These are phyloP conservation scores for Ataeniobius toweri DNA, from an alignment of 2,797 vertebrate genomes.

Conservation along the genomic window DNA sequence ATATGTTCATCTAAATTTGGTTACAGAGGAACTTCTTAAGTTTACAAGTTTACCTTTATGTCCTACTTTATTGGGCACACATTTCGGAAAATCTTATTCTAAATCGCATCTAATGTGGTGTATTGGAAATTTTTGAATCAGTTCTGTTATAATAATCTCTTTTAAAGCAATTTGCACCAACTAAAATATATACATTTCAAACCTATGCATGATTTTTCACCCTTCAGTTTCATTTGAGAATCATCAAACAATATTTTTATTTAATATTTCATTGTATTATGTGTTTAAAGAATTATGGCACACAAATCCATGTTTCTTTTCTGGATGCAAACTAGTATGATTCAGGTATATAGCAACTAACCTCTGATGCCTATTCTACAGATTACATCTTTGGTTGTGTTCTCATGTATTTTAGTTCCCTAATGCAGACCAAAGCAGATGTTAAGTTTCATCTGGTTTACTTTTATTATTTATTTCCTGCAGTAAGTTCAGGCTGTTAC, in stretches of 20 bases:
- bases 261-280: not conserved
- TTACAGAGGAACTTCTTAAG: not conserved
- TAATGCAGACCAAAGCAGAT: too few species aligned
- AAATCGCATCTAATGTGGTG: not conserved
- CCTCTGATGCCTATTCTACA: too few species aligned
- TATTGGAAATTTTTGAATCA: slow-evolving; percentile 5
- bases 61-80: not conserved
- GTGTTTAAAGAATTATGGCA: not conserved
- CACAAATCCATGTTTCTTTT: not conserved
- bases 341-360: not conserved
- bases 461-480: too few species aligned
- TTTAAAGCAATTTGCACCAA: not conserved
- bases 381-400: too few species aligned
- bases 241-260: not conserved
- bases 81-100: not conserved
- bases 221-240: not conserved
- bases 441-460: too few species aligned
- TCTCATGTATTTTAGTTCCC: too few species aligned
- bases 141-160: slow-evolving; percentile 1
- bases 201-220: not conserved
- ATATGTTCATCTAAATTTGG: not conserved
- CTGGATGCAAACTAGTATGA: not conserved
- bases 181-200: not conserved
- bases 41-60: not conserved
- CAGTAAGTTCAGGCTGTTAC: too few species aligned